Base-by-base conservation (phyloP, 2,888 invertebrate genomes). In the Philereme vetulata region DNA sequence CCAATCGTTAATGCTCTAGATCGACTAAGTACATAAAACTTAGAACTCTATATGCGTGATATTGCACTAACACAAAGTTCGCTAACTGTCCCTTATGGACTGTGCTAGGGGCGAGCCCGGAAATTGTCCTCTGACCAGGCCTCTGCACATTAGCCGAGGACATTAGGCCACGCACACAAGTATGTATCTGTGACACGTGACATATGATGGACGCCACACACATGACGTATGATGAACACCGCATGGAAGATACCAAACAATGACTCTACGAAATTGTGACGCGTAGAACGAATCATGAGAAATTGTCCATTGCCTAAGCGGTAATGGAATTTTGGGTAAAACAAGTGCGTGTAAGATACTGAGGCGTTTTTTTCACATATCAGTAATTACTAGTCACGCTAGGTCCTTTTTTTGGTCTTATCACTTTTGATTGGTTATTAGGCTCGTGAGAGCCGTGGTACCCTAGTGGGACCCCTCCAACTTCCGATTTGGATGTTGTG, bases 111-210 rank as follows among this genome's bases (percentile, higher is more conserved):
- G 83, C 80, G 81, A 78, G 81, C 70, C 88, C 88, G 90, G 90
- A 91, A 91, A 90, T 91, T 88, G 88, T 89, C 86, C 85, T 89
- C 86, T 88, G 87, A 85, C 86, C 84, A 85, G 75, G 76, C 79
- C 81, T 81, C 78, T 79, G 82, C 72, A 80, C 90, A 90, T 90
- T 90, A 90, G 84, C 75, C 65, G 82, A 81, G 84, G 85, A 88
- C 88, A 89, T 88, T 90, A 90, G 84, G 81, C 80, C 77, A 74
- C 74, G 68, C 72, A 70, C 74, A 73, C 77, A 74, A 72, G 34
- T 44, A 45, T 79, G 78, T 77, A 81, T 82, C 82, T 78, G 83
- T 84, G 82, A 76, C 78, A 75, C 80, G 82, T 81, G 82, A 82
- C 83, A 82, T 80, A 57, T 54, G 57, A 57, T 43, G 53, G 56